Base-by-base conservation (phyloP, 2,797 vertebrate genomes). In the Acomys russatus region DNA sequence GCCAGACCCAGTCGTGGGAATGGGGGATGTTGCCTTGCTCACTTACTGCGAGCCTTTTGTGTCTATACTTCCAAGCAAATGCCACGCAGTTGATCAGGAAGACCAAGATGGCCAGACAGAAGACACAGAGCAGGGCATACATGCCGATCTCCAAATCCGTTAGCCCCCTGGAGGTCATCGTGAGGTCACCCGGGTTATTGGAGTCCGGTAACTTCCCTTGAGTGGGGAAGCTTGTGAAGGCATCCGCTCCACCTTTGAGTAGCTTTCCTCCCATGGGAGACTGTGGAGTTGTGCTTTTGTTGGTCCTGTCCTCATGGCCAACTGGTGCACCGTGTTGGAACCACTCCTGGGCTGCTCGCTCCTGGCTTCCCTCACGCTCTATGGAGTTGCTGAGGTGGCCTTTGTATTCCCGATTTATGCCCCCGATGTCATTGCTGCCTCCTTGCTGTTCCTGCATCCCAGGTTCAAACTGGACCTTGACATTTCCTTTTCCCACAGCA, bases 41-140 rank as follows among this genome's bases (percentile, higher is more conserved):
- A 1, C 99, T 99, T 91, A 99, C 99, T 0, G 99, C 99, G 10
- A 99, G 99, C 96, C 99, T 99, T 98, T 99, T 99, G 99, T 99
- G 99, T 91, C 99, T 99, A 96, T 99, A 99, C 96, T 99, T 99
- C 99, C 99, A 99, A 51, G 99, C 99, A 92, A 99, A 99, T 20
- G 99, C 99, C 98, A 99, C 99, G 4, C 99, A 99, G 99, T 99
- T 99, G 98, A 99, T 99, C 96, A 99, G 98, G 98, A 99, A 99
- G 97, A 99, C 99, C 94, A 99, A 97, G 98, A 99, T 99, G 92
- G 99, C 99, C 90, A 99, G 98, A 97, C 99, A 99, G 98, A 99
- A 99, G 54, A 99, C 99, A 0, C 99, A 99, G 33, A 99, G 98
- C 90, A 99, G 99, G 3, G 99, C 99, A 0, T 99, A 99, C 99